Base-by-base conservation (phyloP, 2,797 vertebrate species). In the Protonibea diacanthus region DNA sequence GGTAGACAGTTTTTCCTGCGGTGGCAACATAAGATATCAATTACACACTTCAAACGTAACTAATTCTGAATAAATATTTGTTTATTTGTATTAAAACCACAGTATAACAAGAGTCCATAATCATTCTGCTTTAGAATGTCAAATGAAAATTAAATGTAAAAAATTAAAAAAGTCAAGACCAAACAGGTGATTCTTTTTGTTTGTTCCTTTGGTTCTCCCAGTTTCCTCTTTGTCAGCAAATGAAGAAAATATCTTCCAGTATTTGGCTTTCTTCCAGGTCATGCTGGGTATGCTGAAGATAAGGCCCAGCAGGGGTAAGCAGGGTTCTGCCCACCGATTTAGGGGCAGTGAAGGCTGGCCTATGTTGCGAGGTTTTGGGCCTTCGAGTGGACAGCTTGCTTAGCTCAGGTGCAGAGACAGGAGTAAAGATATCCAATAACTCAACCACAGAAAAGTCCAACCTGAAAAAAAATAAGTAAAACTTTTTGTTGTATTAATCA, bases 161-260 rank as follows among this genome's bases (percentile, higher is more conserved):
- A 77, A 13, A 44, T 25, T 11, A 18, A 17, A 52, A 75, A 84
- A 74, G 13, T 56, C 52, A 70, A 74, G 44, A 58, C 5, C 6
- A 74, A 66, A 58, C 1, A 20, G 33, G 49, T 66, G n/a, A 86
- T 76, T 56, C 69, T 44, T 4, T 45, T 58, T 25, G 21, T 29
- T 29, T 20, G n/a, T 2, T 13, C 5, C 6, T 25, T 29, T n/a
- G 20, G 11, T 18, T 71, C 6, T 52, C 14, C 11, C 18, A 2
- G 17, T 71, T 66, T 59, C 65, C 44, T 44, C 58, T 44, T 66
- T 59, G 70, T 94, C 85, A 94, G 94, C 94, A 98, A 91, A 99
- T 97, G 86, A 99, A 99, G 94, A 99, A 99, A 81, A 99, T 97
- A 52, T 99, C 97, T 87, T 99, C 96, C 0, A 99, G 94, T 58